Evolutionary conservation across 2,113 vertebrate species (phyloP), one percentile per base, ranked within the genome.

Genomic region (Xenopus tropicalis): DNA sequence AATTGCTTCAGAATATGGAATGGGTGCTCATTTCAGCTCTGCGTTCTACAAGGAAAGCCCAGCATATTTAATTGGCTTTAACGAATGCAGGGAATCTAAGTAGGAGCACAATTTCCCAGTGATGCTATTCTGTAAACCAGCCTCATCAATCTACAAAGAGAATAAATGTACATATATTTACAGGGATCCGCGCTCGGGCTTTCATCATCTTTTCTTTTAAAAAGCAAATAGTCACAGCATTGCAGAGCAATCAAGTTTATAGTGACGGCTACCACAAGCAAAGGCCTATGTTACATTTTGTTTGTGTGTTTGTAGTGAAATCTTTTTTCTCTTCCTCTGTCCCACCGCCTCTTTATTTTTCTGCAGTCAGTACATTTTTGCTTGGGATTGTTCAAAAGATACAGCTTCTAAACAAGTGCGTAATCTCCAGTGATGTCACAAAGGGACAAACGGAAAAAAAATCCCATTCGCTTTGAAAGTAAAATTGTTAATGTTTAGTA

Each of bases 111-210:
- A 14, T 48, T 43, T 66, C 14, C 42, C 64, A 44, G 37, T 65
- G n/a, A 48, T 66, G 14, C 44, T 23, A 17, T 21, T 65, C 42
- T 65, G 19, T 59, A 59, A 59, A 22, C 63, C 24, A 44, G n/a
- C 37, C 64, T n/a, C 21, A 66, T 46, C 42, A 46, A 23, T 66
- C 64, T 66, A 44, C 64, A 66, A 16, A 48, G 42, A 23, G 20
- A 66, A 66, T 48, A 66, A 48, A 22, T 66, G 20, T 43, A 48
- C 64, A 48, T 48, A 19, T 48, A 43, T 66, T 48, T 66, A 23
- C 44, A 23, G 44, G 46, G 44, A 66, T 48, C 13, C 44, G 11
- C 14, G 4, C 37, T 22, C 21, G 9, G 5, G 44, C 19, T 51
- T 43, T 44, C 42, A 66, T 66, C 48, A 66, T 23, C 43, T 20